A percentile compares a stretch with the other conserved stretches of the same genome.
phyloP scores from a whole-genome alignment of 2,797 vertebrate species.

The Malacoraja senta region DNA sequence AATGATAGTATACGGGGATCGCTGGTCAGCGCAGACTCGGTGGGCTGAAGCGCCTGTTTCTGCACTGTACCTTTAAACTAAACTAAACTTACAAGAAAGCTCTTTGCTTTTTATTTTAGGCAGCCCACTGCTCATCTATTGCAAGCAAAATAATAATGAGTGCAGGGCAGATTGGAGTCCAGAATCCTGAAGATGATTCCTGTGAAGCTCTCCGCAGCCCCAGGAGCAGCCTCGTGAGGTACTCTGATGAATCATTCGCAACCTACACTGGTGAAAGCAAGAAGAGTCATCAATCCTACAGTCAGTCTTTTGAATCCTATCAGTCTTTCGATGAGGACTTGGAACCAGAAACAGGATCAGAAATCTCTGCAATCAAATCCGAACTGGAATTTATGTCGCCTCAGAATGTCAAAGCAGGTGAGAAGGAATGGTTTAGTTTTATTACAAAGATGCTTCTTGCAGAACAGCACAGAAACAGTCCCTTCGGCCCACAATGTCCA shows the following conservation, averaged over 20 bases:
- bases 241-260: constrained; percentile 44
- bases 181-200: neutral
- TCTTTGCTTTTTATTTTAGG: neutral
- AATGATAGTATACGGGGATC: too few relatives aligned
- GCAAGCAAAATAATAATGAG: neutral
- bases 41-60: too few relatives aligned
- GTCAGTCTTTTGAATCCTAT: neutral
- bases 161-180: neutral
- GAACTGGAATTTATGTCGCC: neutral
- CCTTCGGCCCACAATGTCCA: too few relatives aligned
- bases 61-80: too few relatives aligned
- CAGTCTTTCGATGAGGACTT: constrained; percentile 35
- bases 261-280: constrained; percentile 38
- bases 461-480: too few relatives aligned
- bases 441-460: neutral
- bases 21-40: too few relatives aligned
- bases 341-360: constrained; percentile 17
- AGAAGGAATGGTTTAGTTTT: neutral
- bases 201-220: constrained; percentile 29
- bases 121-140: neutral
- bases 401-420: neutral
- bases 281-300: constrained; percentile 34
- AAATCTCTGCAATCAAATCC: neutral
- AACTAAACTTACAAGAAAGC: neutral
- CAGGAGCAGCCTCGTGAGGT: constrained; percentile 32